A percentile compares a stretch with the other conserved stretches of the same genome.
phyloP scores from a whole-genome alignment of 2,888 invertebrate species.

The Diloba caeruleocephala region DNA sequence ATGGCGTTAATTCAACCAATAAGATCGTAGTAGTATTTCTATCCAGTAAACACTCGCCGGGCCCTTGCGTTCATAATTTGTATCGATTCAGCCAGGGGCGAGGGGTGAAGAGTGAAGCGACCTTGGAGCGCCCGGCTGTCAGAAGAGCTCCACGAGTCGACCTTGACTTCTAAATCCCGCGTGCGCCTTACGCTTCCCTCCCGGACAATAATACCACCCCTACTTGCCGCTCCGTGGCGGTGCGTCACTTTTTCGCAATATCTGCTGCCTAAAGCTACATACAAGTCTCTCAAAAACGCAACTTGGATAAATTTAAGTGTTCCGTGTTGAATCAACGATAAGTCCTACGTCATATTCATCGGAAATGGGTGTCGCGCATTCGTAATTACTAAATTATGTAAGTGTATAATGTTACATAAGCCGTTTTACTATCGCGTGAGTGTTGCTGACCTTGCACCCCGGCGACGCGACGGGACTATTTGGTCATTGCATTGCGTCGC shows the following conservation, averaged over 20 bases:
- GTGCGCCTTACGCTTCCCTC: conserved; percentile 56
- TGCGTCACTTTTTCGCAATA: conserved; percentile 32
- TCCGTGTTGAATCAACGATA: conserved; percentile 5
- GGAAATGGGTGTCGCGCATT: conserved; percentile 7
- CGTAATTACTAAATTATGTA: conserved; percentile 38
- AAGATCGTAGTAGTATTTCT: background rate
- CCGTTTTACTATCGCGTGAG: conserved; percentile 17
- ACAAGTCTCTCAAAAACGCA: conserved; percentile 18
- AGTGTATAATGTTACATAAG: conserved; percentile 35
- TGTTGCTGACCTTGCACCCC: conserved; percentile 45
- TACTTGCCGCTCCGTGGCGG: conserved; percentile 45
- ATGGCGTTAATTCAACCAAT: too few relatives aligned
- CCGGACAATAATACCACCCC: conserved; percentile 60
- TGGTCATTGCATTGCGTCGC: conserved; percentile 43
- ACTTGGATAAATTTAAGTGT: conserved; percentile 5
- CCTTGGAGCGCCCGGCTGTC: conserved; percentile 69
- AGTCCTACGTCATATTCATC: background rate
- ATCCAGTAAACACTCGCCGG: conserved; percentile 1
- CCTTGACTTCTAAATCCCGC: conserved; percentile 72
- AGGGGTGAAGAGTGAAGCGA: conserved; percentile 51
- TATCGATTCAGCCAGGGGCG: conserved; percentile 68
- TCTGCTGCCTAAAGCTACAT: conserved; percentile 21
- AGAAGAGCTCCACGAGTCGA: conserved; percentile 66
- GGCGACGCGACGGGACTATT: conserved; percentile 23
- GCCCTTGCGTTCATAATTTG: conserved; percentile 52